Conservation (phyloP, 2,888 invertebrate genomes). For the Crematogaster levior region DNA sequence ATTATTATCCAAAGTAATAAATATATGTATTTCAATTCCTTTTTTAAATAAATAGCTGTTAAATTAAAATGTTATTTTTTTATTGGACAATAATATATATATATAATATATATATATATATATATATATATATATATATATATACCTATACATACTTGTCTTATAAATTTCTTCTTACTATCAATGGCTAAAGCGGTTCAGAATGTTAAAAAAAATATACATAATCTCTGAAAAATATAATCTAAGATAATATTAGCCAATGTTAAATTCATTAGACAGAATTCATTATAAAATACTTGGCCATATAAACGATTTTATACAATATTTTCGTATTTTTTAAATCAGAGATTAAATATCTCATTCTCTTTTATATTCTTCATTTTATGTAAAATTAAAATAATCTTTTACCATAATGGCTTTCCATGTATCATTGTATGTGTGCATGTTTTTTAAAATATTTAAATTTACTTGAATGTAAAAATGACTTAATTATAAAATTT, state of each 20-base stretch:
- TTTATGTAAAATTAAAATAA: neutral
- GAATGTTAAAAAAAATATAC: neutral
- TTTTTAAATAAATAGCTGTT: no score
- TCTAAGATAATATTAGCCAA: neutral
- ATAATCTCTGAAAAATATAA: neutral
- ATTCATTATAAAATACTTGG: neutral
- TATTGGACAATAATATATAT: no score
- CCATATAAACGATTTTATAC: neutral
- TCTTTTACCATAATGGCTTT: neutral
- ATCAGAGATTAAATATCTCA: neutral
- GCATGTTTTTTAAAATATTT: neutral
- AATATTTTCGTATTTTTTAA: neutral
- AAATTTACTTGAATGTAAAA: neutral
- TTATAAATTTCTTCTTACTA: neutral
- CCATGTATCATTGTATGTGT: neutral
- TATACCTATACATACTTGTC: no score
- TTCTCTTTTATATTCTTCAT: neutral
- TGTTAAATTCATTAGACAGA: neutral
- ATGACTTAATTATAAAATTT: neutral
- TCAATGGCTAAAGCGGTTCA: neutral
- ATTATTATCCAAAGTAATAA: neutral
- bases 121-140: no score
- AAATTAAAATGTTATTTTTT: no score
- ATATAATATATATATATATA: no score
- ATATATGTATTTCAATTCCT: no score